Conservation (phyloP, 30 jellyfish, hydroid and myxozoan species). For the Aurelia aurita region DNA sequence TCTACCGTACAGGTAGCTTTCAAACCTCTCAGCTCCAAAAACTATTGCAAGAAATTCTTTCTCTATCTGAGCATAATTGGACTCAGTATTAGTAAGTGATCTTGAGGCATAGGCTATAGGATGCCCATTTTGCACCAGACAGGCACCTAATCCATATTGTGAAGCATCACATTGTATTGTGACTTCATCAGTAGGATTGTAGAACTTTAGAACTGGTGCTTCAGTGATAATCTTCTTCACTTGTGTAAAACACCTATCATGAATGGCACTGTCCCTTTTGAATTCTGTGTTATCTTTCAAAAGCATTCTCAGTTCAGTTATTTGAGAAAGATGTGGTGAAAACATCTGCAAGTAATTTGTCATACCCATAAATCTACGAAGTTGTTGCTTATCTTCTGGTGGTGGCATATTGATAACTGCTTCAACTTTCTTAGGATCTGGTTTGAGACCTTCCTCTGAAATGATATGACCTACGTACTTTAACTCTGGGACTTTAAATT, state of each 20-base stretch:
- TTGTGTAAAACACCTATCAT: slow-evolving; percentile 31
- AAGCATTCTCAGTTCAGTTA: slow-evolving; percentile 49
- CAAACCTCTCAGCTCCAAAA: slow-evolving; percentile 55
- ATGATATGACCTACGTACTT: slow-evolving; percentile 60
- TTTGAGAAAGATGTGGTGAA: slow-evolving; percentile 40
- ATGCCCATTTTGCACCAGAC: slow-evolving; percentile 28
- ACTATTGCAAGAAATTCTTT: slow-evolving; percentile 63
- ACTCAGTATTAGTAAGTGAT: slow-evolving; percentile 44
- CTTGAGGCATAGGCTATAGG: slow-evolving; percentile 77
- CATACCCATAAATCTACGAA: slow-evolving; percentile 38
- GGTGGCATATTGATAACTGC: too few relatives aligned
- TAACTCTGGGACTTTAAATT: slow-evolving; percentile 45
- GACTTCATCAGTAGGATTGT: slow-evolving; percentile 14
- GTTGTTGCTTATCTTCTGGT: too few relatives aligned
- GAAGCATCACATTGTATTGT: slow-evolving; percentile 56
- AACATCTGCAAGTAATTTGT: slow-evolving; percentile 44
- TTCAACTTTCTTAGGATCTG: too few relatives aligned
- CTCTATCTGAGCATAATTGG: slow-evolving; percentile 55
- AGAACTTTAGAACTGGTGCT: slow-evolving; percentile 53
- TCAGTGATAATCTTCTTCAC: slow-evolving; percentile 34
- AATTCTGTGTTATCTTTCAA: slow-evolving; percentile 30
- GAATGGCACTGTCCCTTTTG: slow-evolving; percentile 45
- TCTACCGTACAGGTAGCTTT: slow-evolving; percentile 50
- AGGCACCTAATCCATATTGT: slow-evolving; percentile 70
- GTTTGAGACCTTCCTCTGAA: slow-evolving; percentile 57